Evolutionary conservation across 1,140 invertebrate species (phyloP).

Genomic region (Rhagoletis pomonella): DNA sequence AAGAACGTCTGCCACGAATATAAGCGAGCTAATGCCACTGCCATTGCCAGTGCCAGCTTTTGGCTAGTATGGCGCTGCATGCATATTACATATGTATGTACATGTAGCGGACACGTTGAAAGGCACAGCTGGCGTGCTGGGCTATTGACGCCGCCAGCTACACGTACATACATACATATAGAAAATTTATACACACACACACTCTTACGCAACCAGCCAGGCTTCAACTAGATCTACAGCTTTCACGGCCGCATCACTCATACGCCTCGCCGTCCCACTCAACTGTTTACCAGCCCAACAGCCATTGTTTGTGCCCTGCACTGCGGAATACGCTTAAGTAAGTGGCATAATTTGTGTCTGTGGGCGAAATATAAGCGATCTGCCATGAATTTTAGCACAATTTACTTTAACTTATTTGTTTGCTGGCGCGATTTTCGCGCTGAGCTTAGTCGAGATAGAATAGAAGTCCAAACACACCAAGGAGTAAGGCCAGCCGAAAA

Average conservation of each 20-base stretch:
- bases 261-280: neutral
- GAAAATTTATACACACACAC: neutral
- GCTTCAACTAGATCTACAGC: neutral
- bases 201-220: neutral
- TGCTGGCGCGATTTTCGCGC: slow-evolving; percentile 14
- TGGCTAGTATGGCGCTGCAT: neutral
- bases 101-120: neutral
- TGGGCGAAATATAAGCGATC: slow-evolving; percentile 51
- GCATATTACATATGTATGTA: neutral
- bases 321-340: slow-evolving; percentile 38
- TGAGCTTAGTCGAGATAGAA: neutral
- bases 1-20: slow-evolving; percentile 37
- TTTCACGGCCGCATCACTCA: slow-evolving; percentile 28
- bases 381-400: slow-evolving; percentile 49
- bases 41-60: neutral
- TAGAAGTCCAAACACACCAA: neutral
- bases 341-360: slow-evolving; percentile 54
- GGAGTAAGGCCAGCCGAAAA: neutral
- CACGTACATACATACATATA: neutral
- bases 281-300: neutral
- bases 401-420: slow-evolving; percentile 53
- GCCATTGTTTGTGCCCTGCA: neutral
- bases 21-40: slow-evolving; percentile 21
- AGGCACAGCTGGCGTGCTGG: slow-evolving; percentile 35
- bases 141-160: slow-evolving; percentile 30